These are phyloP conservation scores for Sorex maritimensis DNA, from an alignment of 2,797 vertebrate species.

Conservation along the genomic window DNA sequence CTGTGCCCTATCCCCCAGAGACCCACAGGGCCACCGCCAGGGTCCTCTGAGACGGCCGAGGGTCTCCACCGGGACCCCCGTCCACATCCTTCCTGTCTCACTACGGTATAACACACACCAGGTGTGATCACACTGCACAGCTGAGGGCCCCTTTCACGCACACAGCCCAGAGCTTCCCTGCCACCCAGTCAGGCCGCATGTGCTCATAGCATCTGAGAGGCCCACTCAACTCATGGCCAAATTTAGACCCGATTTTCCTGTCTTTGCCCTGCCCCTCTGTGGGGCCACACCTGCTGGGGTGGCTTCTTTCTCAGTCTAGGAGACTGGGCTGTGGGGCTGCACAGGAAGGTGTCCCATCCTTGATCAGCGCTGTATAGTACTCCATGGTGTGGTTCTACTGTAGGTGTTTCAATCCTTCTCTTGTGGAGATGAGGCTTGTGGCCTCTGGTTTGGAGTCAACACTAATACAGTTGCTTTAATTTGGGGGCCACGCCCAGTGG, in stretches of 20 bases:
- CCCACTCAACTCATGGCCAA: not conserved
- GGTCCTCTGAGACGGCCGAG: not conserved
- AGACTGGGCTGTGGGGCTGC: fast-evolving
- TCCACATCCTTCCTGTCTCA: not conserved
- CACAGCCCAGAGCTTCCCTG: fast-evolving
- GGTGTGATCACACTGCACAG: not conserved
- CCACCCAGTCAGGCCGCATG: fast-evolving
- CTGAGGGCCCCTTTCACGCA: fast-evolving
- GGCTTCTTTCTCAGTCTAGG: not conserved
- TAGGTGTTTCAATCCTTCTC: fast-evolving
- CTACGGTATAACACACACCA: fast-evolving
- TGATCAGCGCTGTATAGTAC: not conserved
- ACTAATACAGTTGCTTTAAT: no score
- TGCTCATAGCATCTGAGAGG: no score
- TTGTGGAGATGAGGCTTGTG: no score
- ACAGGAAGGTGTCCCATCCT: not conserved
- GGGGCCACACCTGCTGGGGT: fast-evolving
- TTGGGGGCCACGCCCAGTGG: no score
- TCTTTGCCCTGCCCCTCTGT: fast-evolving
- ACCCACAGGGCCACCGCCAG: not conserved
- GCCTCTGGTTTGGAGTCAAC: not conserved
- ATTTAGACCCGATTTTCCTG: not conserved
- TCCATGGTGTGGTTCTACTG: not conserved
- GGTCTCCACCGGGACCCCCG: not conserved
- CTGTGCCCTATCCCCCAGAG: not conserved